Evolutionary conservation across 1,140 invertebrate genomes (phyloP), one percentile per base, ranked within the genome.

Genomic region (Zaprionus taronus): DNA sequence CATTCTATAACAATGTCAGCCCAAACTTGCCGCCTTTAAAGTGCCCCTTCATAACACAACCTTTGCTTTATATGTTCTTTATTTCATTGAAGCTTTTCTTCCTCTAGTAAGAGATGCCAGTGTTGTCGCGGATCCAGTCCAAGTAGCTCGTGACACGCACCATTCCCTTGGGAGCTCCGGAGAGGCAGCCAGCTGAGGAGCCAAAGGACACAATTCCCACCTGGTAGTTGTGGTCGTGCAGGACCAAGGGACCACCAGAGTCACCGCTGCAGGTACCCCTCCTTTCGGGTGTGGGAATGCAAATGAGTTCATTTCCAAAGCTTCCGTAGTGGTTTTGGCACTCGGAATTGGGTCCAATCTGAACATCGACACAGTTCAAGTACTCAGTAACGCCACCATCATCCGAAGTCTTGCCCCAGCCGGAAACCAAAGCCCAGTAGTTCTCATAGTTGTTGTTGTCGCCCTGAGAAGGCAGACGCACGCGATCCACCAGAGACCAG

Each of bases 161-260:
- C 78, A 92, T 94, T 11, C 93, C 94, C 51, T 92, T 91, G 53
- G 94, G 94, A 55, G 56, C 63, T 2, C 79, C 82, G 7, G 83
- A 60, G 14, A 62, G 70, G 44, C 82, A 85, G 1, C 82, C 79
- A 9, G 22, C 56, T 6, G 31, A 22, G 68, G 20, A 7, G 12
- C 14, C 20, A 1, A 41, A 56, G 1, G 22, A 64, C 20, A 51
- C 47, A 14, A 51, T 51, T 11, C 47, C 28, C 49, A 64, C 89
- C 47, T 93, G 89, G 1, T 91, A 91, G 22, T 76, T 72, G 7
- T 64, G 55, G 57, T 94, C 93, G 17, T 80, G 69, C 55, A 93
- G 92, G 0, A 93, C 92, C 71, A 95, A 78, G 9, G 93, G 93
- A 34, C 94, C 94, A 58, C 94, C 94, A 68, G 94, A 94, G 92